Conservation (phyloP, 2,888 invertebrate genomes). For the Cyclophora punctaria region DNA sequence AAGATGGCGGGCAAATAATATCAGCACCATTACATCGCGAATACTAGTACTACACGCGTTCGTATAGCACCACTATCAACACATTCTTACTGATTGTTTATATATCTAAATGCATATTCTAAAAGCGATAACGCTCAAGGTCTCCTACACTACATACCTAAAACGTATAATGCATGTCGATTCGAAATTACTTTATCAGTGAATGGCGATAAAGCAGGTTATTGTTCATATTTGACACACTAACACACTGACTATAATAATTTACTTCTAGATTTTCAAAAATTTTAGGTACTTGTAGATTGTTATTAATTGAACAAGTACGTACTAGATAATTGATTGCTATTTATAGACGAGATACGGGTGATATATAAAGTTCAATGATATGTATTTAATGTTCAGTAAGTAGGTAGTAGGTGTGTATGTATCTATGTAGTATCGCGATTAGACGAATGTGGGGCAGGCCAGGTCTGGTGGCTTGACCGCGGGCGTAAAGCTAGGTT, state of each 20-base stretch:
- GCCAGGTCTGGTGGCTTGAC: slow-evolving; percentile 26
- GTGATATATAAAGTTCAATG: too few species aligned
- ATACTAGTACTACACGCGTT: slow-evolving; percentile 6
- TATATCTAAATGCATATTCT: slow-evolving; percentile 51
- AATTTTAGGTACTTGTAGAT: slow-evolving; percentile 12
- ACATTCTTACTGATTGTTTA: slow-evolving; percentile 43
- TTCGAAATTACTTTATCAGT: slow-evolving; percentile 34
- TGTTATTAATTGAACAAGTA: too few species aligned
- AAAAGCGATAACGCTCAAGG: slow-evolving; percentile 53
- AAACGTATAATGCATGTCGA: slow-evolving; percentile 23
- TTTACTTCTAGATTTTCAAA: slow-evolving; percentile 5
- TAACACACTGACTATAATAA: slow-evolving; percentile 20
- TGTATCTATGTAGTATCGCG: slow-evolving; percentile 13
- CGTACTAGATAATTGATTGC: too few species aligned
- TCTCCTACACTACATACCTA: slow-evolving; percentile 38
- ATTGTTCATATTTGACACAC: slow-evolving; percentile 26
- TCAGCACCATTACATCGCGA: slow-evolving; percentile 16
- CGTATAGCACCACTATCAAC: slow-evolving; percentile 32
- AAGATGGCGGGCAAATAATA: slow-evolving; percentile 35
- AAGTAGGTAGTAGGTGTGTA: slow-evolving; percentile 4
- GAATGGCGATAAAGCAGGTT: slow-evolving; percentile 25
- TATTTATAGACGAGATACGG: too few species aligned
- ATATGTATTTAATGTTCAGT: slow-evolving; percentile 5
- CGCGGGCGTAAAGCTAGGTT: slow-evolving; percentile 25
- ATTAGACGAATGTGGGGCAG: slow-evolving; percentile 35